Evolutionary conservation across 1,140 invertebrate genomes (phyloP), one percentile per base, ranked within the genome.

Genomic region (Galleria mellonella): DNA sequence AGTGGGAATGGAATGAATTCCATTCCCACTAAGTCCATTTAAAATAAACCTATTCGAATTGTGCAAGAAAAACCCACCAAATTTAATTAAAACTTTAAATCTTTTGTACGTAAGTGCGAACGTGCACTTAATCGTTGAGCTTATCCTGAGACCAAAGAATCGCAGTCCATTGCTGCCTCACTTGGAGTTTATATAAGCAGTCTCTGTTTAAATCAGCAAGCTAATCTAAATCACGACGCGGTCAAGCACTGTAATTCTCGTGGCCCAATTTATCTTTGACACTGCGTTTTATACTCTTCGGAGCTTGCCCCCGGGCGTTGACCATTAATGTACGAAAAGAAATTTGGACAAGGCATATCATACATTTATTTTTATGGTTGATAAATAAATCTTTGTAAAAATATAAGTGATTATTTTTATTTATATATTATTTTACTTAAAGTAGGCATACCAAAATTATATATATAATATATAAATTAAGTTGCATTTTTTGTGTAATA

Each of bases 191-290:
- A 23, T 23, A 23, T 23, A 23, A 23, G 17, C 17, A 23, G 17
- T 23, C 6, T 23, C 17, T 23, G 17, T 23, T 23, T 23, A 23
- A 23, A 2, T 23, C 17, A 6, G 17, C 17, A 23, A 37, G 35
- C 35, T 37, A 37, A 37, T 37, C 35, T 37, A 17, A 37, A 37
- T 37, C 17, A 47, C 45, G 41, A 37, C 43, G 49, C 53, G 58
- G 53, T 61, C 50, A 55, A 53, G 45, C 37, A 17, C 49, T 44
- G 47, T 61, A 56, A 56, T 56, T 56, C 58, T 39, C 37, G 37
- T 46, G 53, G 56, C 40, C 58, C 58, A 56, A 61, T 61, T 56
- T 56, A 61, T 61, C 58, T 56, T 61, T 61, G 53, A 56, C 54
- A 41, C 38, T 31, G 38, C 44, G 48, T 54, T 56, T 51, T 61